Evolutionary conservation across 2,797 vertebrate genomes (phyloP).

Genomic region (Apodemus agrarius): DNA sequence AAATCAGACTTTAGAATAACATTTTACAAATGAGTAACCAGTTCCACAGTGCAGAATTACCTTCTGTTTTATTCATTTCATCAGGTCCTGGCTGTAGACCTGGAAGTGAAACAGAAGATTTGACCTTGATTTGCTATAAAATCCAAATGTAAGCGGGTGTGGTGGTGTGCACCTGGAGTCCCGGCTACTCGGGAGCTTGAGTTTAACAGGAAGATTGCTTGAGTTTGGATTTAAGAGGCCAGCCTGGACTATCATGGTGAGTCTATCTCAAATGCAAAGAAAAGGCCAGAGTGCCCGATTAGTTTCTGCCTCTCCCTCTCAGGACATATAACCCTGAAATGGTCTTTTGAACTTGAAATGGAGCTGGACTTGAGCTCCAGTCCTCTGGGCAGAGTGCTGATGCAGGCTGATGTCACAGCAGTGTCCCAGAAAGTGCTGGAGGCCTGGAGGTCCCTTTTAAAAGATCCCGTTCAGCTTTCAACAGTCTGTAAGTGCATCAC

Average conservation of each 20-base stretch:
- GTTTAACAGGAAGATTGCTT: background rate
- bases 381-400: background rate
- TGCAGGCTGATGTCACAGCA: background rate
- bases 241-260: background rate
- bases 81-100: background rate
- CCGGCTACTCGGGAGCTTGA: background rate
- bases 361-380: background rate
- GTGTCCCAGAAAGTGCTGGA: background rate
- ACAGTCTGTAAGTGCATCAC: background rate
- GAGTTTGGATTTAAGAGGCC: background rate
- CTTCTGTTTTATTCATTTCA: slow-evolving; percentile 16
- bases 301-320: background rate
- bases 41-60: background rate
- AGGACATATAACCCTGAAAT: background rate
- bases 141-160: background rate
- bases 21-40: background rate
- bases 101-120: background rate
- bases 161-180: background rate
- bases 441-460: background rate
- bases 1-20: slow-evolving; percentile 28
- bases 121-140: background rate
- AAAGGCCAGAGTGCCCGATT: background rate
- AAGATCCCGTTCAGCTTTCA: background rate
- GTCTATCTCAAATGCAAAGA: background rate
- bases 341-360: too few relatives aligned